These are phyloP conservation scores for Turritopsis rubra DNA, from an alignment of 30 jellyfish, hydroid and myxozoan species.

Conservation along the genomic window DNA sequence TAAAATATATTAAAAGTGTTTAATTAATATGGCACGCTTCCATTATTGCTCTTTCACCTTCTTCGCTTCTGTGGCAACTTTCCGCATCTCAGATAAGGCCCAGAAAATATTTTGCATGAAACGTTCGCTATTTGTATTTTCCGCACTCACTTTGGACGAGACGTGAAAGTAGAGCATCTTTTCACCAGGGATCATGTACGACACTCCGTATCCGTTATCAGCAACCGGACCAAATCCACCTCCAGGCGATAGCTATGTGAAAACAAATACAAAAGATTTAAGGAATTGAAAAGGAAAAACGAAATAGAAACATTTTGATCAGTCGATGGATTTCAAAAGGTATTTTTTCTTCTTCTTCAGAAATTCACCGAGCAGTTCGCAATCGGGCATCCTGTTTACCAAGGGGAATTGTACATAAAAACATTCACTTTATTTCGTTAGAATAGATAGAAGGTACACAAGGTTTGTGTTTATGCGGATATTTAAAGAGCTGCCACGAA, in stretches of 20 bases:
- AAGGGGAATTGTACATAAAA: no score
- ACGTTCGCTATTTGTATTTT: conserved; percentile 62
- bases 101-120: conserved; percentile 43
- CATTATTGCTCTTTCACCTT: background rate
- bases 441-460: no score
- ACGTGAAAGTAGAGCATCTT: conserved; percentile 74
- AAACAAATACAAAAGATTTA: background rate
- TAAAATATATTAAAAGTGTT: background rate
- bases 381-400: no score
- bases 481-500: no score
- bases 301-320: background rate
- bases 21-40: background rate
- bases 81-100: conserved; percentile 70
- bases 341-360: no score
- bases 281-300: background rate
- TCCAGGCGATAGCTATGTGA: conserved; percentile 74
- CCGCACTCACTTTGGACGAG: conserved; percentile 72
- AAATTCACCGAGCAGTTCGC: no score
- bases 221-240: conserved; percentile 99
- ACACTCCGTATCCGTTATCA: conserved; percentile 93
- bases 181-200: conserved; percentile 94
- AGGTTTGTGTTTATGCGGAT: no score
- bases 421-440: no score
- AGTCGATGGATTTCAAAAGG: no score
- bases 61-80: conserved; percentile 6